Conservation (phyloP, 2,797 vertebrate genomes). For the Coregonus ussuriensis region DNA sequence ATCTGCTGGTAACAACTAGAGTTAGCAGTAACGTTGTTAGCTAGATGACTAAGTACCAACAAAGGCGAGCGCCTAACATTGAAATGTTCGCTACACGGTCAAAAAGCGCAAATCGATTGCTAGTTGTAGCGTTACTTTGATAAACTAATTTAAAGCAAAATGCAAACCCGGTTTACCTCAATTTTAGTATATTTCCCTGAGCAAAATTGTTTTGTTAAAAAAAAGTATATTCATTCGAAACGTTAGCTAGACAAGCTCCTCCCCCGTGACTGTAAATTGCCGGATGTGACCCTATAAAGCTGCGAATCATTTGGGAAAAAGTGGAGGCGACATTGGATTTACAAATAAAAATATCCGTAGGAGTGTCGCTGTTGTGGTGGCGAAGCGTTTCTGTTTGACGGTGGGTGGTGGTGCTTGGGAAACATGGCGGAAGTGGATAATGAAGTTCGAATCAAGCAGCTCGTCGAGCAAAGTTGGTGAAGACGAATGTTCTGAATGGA, state of each 20-base stretch:
- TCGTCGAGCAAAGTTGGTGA: no score
- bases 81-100: background rate
- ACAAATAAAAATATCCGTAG: no score
- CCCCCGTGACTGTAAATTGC: background rate
- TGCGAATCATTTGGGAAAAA: no score
- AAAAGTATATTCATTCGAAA: background rate
- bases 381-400: no score
- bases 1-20: background rate
- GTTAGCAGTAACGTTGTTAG: background rate
- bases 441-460: no score
- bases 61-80: conserved; percentile 5
- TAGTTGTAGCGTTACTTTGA: background rate
- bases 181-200: background rate
- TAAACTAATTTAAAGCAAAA: background rate
- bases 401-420: no score
- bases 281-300: background rate
- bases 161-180: background rate
- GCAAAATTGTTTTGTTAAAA: background rate
- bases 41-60: background rate
- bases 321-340: no score
- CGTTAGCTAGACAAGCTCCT: background rate
- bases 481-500: no score
- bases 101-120: background rate
- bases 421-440: no score
- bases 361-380: no score